A percentile compares a stretch with the other conserved stretches of the same genome.
These are phyloP conservation scores for Periphyllus acericola DNA, from an alignment of 2,888 invertebrate species.

Conservation along the genomic window DNA sequence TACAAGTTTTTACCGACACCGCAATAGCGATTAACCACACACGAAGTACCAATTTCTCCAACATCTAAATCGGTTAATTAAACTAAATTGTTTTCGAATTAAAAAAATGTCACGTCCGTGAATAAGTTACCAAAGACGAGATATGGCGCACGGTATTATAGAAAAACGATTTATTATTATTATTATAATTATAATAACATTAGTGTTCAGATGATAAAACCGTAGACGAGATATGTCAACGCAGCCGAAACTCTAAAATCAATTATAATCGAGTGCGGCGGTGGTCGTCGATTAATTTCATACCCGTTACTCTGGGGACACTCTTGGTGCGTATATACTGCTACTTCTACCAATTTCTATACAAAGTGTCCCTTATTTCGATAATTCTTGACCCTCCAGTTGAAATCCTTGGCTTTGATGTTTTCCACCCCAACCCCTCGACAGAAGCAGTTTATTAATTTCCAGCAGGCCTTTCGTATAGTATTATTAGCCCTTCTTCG, in stretches of 20 bases:
- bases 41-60: no score
- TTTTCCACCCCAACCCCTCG: conserved; percentile 15
- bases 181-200: no score
- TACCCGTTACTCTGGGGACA: conserved; percentile 1
- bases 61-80: no score
- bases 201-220: no score
- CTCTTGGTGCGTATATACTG: not conserved
- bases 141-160: no score
- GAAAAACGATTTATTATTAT: no score
- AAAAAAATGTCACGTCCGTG: no score
- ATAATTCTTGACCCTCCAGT: conserved; percentile 33
- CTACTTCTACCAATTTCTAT: not conserved
- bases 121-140: no score
- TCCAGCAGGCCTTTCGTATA: not conserved
- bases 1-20: no score
- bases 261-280: conserved; percentile 13
- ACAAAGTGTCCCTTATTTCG: conserved; percentile 2
- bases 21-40: no score
- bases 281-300: conserved; percentile 11
- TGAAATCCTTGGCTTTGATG: conserved; percentile 45
- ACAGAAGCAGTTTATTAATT: conserved; percentile 11
- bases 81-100: no score
- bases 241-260: not conserved
- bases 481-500: conserved; percentile 26
- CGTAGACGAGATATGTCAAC: no score